Base-by-base conservation (phyloP, 2,113 vertebrate species). In the Carettochelys insculpta region DNA sequence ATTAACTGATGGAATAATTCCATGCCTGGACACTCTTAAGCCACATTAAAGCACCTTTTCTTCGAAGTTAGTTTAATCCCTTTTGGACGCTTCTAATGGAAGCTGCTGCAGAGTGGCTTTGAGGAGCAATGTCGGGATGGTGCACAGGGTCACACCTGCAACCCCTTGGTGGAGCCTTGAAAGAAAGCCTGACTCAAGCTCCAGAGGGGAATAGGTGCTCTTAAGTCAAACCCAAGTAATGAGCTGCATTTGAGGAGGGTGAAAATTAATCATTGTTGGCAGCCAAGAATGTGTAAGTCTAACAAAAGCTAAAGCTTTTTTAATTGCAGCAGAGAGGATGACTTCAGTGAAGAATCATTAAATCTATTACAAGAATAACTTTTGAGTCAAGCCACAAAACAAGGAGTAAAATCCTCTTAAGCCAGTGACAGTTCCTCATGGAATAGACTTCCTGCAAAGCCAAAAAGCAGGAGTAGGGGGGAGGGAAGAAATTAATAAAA, bases 391-490 rank as follows among this genome's bases (percentile, higher is more conserved):
- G 90, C 78, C 83, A 88, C 94, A 96, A 96, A 97, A 95, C 82
- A 83, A 87, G 85, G 94, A 95, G n/a, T 91, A 94, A 97, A 97
- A 97, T 95, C 95, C 92, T 97, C 97, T 96, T 95, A 96, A 96
- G 85, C 92, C 92, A 90, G 54, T 0, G 9, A 94, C 24, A 25
- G 90, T 50, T 93, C 93, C 94, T 91, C 93, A 95, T 95, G 78
- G 96, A 96, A 95, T 77, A 95, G 81, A 88, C 65, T 58, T 93
- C 92, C 92, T 89, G 27, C 56, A 88, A 90, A 84, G n/a, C 1
- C 84, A 84, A 77, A 48, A 88, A 77, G 86, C 90, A 77, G 76
- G 88, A 81, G n/a, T n/a, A 65, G 75, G 47, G 68, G 77, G 54
- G 12, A 27, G 54, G 27, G 12, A 58, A 58, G 27, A 58, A 94